Base-by-base conservation (phyloP, 2,113 vertebrate species). In the Aviceda subcristata region DNA sequence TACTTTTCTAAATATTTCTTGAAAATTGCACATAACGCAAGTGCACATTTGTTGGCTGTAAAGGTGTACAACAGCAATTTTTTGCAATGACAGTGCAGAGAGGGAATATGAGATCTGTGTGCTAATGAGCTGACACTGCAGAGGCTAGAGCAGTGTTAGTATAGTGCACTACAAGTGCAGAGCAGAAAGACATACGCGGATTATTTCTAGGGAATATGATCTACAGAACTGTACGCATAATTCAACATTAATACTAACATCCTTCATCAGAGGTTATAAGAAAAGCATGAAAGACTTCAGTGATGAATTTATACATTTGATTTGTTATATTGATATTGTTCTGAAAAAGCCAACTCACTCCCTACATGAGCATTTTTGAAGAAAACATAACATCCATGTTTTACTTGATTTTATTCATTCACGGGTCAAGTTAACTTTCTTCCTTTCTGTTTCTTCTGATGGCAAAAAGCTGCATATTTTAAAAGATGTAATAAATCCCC, bases 91-190 rank as follows among this genome's bases (percentile, higher is more conserved):
- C 99, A 99, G 99, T 99, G 98, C 98, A 90, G 98, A 98, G 98
- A 99, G 98, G 97, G 98, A 98, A 99, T 99, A 99, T 99, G 99
- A 99, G 99, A 98, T 98, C 99, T 99, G 99, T 98, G 98, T 99
- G 99, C 99, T 99, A 99, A 99, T 99, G 99, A 99, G 99, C 98
- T 99, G 99, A 99, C 98, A 99, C 99, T 99, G 99, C 99, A 99
- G 99, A 99, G 98, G 98, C 98, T 98, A 88, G 98, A 98, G 98
- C 98, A 97, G 98, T 98, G 98, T 98, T 96, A 98, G 97, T 97
- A 90, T 94, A 98, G 98, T 98, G 98, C 98, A 98, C 98, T 98
- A 98, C 98, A 98, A 98, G 98, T 97, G 98, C 98, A 98, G 91
- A 96, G 97, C 96, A 98, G 80, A 95, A 86, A 82, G 93, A 93